These are phyloP conservation scores for Podargus strigoides DNA, from an alignment of 2,797 vertebrate genomes.

Conservation along the genomic window DNA sequence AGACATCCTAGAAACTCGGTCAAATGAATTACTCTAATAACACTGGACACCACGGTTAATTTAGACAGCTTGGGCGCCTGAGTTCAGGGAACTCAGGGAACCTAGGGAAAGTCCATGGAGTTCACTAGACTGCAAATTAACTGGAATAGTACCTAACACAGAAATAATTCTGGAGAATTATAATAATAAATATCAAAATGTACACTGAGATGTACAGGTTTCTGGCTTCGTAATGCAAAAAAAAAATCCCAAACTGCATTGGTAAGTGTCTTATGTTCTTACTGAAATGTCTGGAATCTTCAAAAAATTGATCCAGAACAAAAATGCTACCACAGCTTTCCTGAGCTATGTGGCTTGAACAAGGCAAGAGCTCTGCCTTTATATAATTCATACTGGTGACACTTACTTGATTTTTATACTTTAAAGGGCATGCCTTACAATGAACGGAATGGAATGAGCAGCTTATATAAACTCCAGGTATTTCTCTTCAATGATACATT, in stretches of 20 bases:
- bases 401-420: slow-evolving; percentile 33
- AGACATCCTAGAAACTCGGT: neutral
- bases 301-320: neutral
- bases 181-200: neutral
- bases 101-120: neutral
- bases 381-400: neutral
- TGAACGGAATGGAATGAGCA: slow-evolving; percentile 95
- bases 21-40: neutral
- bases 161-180: neutral
- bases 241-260: neutral
- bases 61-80: neutral
- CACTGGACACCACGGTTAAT: neutral
- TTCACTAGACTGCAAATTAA: neutral
- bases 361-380: neutral
- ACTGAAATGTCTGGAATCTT: neutral
- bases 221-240: neutral
- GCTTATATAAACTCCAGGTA: slow-evolving; percentile 98
- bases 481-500: slow-evolving; percentile 9
- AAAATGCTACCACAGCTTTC: neutral
- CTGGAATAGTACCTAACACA: neutral
- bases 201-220: neutral
- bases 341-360: neutral
- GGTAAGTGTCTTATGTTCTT: neutral
- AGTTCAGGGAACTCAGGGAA: neutral
- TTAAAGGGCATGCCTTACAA: slow-evolving; percentile 82